Conservation (phyloP, 2,888 invertebrate genomes). For the Kryphioiulus occultus region DNA sequence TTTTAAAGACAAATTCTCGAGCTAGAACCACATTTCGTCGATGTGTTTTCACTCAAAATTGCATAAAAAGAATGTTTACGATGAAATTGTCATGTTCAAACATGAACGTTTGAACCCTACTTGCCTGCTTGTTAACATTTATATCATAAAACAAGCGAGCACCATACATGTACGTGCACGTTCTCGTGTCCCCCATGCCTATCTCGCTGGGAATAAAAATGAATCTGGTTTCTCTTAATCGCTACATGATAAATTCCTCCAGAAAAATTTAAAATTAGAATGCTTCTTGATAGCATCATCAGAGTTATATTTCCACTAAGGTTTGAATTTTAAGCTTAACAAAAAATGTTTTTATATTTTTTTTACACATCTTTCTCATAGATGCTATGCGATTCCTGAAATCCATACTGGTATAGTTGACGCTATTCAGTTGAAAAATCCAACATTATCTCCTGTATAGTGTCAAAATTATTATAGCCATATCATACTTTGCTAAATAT, state of each 20-base stretch:
- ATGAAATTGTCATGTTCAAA: constrained; percentile 36
- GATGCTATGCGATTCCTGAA: too few species aligned
- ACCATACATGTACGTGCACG: background rate
- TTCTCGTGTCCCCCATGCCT: background rate
- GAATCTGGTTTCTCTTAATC: background rate
- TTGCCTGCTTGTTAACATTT: constrained; percentile 1
- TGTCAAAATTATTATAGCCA: too few species aligned
- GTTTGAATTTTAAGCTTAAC: background rate
- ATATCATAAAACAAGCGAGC: constrained; percentile 17
- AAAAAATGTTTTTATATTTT: background rate
- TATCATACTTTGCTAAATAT: too few species aligned
- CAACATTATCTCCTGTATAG: too few species aligned
- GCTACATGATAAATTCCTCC: background rate
- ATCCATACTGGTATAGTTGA: too few species aligned
- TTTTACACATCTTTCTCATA: too few species aligned
- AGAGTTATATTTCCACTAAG: background rate
- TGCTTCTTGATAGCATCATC: background rate
- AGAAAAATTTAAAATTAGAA: background rate
- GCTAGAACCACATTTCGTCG: background rate
- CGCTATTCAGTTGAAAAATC: too few species aligned
- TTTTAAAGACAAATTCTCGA: background rate
- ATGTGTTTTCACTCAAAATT: constrained; percentile 35
- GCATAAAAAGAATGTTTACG: constrained; percentile 14
- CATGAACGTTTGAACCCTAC: constrained; percentile 6
- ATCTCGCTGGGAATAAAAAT: background rate